phyloP scores from a whole-genome alignment of 2,797 vertebrate species.

The Mallotus villosus region DNA sequence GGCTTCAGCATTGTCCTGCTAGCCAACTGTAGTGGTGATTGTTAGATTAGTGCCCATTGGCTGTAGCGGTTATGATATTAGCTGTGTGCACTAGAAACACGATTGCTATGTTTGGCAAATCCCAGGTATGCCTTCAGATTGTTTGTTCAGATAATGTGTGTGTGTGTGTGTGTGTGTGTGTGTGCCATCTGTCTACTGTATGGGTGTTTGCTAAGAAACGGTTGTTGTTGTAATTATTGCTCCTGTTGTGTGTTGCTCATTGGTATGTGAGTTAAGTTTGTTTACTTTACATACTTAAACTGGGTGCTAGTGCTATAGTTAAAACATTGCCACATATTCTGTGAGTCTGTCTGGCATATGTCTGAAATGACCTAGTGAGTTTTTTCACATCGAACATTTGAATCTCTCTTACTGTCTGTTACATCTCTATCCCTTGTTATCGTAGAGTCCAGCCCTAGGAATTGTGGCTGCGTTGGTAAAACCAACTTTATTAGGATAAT shows the following conservation, averaged over 20 bases:
- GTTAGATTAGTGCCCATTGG: slow-evolving; percentile 46
- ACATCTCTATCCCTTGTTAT: no score
- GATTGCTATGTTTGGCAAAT: slow-evolving; percentile 23
- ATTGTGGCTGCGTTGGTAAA: no score
- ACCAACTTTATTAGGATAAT: no score
- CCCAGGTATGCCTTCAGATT: slow-evolving; percentile 30
- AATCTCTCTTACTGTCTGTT: no score
- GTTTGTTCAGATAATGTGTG: slow-evolving; percentile 12
- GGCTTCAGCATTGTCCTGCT: slow-evolving; percentile 47
- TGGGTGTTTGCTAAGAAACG: background rate
- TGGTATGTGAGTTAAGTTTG: background rate
- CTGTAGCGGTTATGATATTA: slow-evolving; percentile 49
- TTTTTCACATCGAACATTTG: no score
- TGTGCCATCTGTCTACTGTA: background rate
- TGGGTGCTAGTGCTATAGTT: background rate
- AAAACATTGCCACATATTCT: background rate
- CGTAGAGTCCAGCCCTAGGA: no score
- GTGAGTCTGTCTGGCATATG: background rate
- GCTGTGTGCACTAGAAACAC: slow-evolving; percentile 30
- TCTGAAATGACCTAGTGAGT: no score
- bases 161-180: background rate
- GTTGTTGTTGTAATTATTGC: background rate
- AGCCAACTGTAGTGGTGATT: slow-evolving; percentile 48
- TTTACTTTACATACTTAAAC: background rate
- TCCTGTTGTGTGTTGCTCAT: background rate